phyloP scores from a whole-genome alignment of 2,113 vertebrate species.

The Dicentrarchus labrax region DNA sequence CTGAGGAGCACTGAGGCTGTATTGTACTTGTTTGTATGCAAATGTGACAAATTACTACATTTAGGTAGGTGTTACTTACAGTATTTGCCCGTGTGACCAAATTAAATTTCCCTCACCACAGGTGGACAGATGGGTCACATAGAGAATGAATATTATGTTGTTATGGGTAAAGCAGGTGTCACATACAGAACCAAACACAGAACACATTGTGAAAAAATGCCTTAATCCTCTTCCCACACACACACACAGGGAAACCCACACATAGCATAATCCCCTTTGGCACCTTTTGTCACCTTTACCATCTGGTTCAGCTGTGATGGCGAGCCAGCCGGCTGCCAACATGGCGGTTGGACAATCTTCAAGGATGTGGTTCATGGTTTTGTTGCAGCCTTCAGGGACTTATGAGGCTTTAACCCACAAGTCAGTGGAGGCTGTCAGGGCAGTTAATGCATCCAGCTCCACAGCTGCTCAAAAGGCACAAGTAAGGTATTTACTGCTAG shows the following conservation, averaged over 20 bases:
- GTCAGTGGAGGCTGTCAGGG: neutral
- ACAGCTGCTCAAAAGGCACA: constrained; percentile 14
- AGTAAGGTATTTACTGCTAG: neutral
- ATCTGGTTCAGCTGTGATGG: constrained; percentile 57
- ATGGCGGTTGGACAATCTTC: constrained; percentile 50
- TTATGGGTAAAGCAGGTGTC: constrained; percentile 16
- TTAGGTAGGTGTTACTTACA: constrained; percentile 8
- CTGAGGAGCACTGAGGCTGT: neutral
- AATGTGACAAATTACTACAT: constrained; percentile 1
- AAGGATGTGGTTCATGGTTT: constrained; percentile 21
- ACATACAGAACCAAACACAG: neutral
- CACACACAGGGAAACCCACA: constrained; percentile 1
- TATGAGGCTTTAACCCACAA: constrained; percentile 1
- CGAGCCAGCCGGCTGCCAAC: constrained; percentile 52
- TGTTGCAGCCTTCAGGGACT: constrained; percentile 30
- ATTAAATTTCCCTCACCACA: constrained; percentile 8
- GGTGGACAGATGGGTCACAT: constrained; percentile 24
- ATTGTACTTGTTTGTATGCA: constrained; percentile 2
- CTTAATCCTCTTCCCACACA: constrained; percentile 1
- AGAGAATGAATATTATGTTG: neutral
- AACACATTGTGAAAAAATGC: constrained; percentile 13
- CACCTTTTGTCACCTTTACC: constrained; percentile 56
- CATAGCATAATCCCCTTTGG: constrained; percentile 50
- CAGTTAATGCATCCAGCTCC: neutral
- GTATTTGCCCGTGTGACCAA: neutral